Evolutionary conservation across 2,888 invertebrate species (phyloP).

Genomic region (Tribolium freemani): DNA sequence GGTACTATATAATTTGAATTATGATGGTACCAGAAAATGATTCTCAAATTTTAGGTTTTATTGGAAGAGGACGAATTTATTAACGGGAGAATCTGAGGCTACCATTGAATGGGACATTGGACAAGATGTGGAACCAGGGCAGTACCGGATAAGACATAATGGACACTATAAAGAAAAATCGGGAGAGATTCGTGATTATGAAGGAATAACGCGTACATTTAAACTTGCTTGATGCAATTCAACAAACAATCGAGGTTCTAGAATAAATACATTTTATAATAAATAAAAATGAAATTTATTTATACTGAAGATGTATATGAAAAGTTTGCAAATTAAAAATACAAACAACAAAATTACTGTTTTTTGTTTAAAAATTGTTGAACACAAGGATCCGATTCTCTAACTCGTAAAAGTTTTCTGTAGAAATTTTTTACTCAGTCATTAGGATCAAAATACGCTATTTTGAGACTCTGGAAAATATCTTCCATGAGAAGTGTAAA

Average conservation of each 20-base stretch:
- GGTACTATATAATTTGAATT: slow-evolving; percentile 68
- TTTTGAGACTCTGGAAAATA: no score
- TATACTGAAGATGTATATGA: no score
- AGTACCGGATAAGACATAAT: slow-evolving; percentile 87
- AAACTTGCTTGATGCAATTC: background rate
- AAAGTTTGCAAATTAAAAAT: no score
- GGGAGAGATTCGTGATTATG: slow-evolving; percentile 80
- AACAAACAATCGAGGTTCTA: background rate
- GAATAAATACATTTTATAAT: background rate
- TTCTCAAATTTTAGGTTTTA: background rate
- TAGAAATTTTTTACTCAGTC: no score
- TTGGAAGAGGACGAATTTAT: slow-evolving; percentile 74
- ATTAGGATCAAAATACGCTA: no score
- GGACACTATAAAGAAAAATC: slow-evolving; percentile 83
- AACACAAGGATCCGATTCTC: no score
- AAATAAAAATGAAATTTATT: background rate
- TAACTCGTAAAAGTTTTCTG: no score
- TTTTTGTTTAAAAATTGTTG: no score
- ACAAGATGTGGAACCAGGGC: slow-evolving; percentile 76
- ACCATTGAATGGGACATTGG: slow-evolving; percentile 87
- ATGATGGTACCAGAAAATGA: background rate
- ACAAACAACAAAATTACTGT: no score
- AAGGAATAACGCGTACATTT: slow-evolving; percentile 70
- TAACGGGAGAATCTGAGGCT: slow-evolving; percentile 84
- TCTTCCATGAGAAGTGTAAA: no score